These are phyloP conservation scores for Synanthedon tipuliformis DNA, from an alignment of 2,888 invertebrate genomes.

Conservation along the genomic window DNA sequence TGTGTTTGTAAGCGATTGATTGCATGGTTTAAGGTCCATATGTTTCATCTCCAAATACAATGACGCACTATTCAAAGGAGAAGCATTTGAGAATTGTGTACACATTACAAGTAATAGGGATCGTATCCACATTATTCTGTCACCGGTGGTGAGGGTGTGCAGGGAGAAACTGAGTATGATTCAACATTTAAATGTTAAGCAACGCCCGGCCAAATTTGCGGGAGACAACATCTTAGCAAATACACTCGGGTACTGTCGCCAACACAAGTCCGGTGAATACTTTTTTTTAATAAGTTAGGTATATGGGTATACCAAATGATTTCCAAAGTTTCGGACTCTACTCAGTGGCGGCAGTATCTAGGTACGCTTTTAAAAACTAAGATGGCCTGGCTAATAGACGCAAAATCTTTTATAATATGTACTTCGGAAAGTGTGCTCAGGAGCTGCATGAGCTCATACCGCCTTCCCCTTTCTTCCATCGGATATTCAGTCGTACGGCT, in stretches of 20 bases:
- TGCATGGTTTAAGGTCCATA: not conserved
- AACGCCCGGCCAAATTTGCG: constrained; percentile 54
- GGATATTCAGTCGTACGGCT: no score
- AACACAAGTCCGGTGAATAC: not conserved
- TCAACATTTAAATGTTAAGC: constrained; percentile 65
- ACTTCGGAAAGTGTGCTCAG: no score
- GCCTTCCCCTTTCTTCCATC: no score
- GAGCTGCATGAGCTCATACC: no score
- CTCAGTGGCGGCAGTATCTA: no score
- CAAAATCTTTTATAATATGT: no score
- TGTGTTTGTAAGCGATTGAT: constrained; percentile 2
- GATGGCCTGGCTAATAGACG: no score
- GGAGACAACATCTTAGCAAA: constrained; percentile 49
- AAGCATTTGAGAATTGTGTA: not conserved
- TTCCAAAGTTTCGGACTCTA: no score
- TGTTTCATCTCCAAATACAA: no score
- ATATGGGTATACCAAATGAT: not conserved
- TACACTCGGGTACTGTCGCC: constrained; percentile 23
- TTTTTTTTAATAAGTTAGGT: not conserved
- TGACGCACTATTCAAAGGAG: not conserved
- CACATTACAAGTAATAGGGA: not conserved
- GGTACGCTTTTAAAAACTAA: no score
- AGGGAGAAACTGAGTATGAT: constrained; percentile 35
- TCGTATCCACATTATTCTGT: constrained; percentile 23
- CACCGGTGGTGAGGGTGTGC: constrained; percentile 5